Evolutionary conservation across 2,797 vertebrate genomes (phyloP), one percentile per base, ranked within the genome.

Genomic region (Eulemur rubriventer): DNA sequence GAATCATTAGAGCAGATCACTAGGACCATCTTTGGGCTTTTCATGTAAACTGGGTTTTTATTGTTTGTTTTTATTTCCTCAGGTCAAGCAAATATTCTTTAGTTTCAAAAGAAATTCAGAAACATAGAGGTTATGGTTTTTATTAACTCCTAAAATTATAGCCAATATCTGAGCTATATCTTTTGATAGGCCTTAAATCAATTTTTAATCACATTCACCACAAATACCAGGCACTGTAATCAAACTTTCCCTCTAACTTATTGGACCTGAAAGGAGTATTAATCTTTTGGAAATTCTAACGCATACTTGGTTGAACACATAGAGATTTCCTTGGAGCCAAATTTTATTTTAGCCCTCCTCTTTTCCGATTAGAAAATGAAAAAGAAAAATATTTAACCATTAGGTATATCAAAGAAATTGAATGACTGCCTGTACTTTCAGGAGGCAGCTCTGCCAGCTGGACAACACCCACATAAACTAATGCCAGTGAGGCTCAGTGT

Each of bases 101-200:
- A 83, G 9, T 84, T 96, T 90, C 50, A 69, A 89, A 98, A 78
- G 11, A 96, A 92, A 94, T 26, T 93, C 41, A 96, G 65, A 95
- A 96, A 96, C 92, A 94, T 6, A n/a, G 28, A 96, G 52, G 73
- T 65, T 57, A 95, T 93, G 84, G 67, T 95, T 97, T 93, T 97
- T 91, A 93, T 92, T 97, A 97, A 95, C 92, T 92, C 92, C 48
- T 95, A 96, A 96, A 96, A 41, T 94, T 75, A 65, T 13, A 97
- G 59, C 91, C 79, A 13, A 57, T 85, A 94, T 90, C 67, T 95
- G 75, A 96, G 59, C 12, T 91, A 57, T 3, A 72, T 97, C 83
- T 95, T 97, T 65, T 92, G 35, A 92, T 86, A 96, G 75, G 35
- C 11, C 65, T 95, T 96, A 95, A 97, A 95, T 96, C 28, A 75